Base-by-base conservation (phyloP, 2,888 invertebrate genomes). In the Gari tellinella region DNA sequence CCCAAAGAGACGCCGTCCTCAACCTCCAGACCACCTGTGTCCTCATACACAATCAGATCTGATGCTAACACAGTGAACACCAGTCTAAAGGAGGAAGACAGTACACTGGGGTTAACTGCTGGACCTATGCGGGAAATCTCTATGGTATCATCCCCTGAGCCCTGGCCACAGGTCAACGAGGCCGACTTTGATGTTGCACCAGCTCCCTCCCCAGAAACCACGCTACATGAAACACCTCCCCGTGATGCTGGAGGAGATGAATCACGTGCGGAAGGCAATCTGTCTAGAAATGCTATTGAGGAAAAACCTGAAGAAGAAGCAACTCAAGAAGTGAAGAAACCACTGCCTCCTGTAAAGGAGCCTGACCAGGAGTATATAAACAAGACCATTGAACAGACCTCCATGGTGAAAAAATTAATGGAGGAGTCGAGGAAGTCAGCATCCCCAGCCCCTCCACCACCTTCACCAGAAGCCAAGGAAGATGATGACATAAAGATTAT, bases 371-470 rank as follows among this genome's bases (percentile, higher is more conserved):
- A 72, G 45, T 69, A 55, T 62, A 66, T 72, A 2, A 72, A 72
- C 37, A 72, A 66, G 51, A 69, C 64, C 37, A 37, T 51, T 19
- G 58, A 68, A 15, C 57, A 55, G 25, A 45, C 56, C 31, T 49
- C 60, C 19, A 65, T 46, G 10, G 68, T 75, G 12, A 79, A 72
- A 56, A 79, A 72, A 52, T 48, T 74, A 49, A 67, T 79, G 62
- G 79, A 72, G 37, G 74, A 75, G n/a, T 78, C 81, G 0, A 40
- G 66, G 7, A 83, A 83, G 56, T 72, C 66, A 10, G 85, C 84
- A 62, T 86, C 88, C 1, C 88, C 88, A 0, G 89, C 84, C 10
- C 89, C 89, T 2, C 89, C 89, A 1, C 89, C 89, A 10, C 89
- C 89, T 0, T 89, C 89, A 0, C 89, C 89, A 0, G 88, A 89